Percentiles rank a stretch among this genome's conserved stretches.
Conservation (phyloP, 2,113 vertebrate species). For the Candoia aspera region DNA sequence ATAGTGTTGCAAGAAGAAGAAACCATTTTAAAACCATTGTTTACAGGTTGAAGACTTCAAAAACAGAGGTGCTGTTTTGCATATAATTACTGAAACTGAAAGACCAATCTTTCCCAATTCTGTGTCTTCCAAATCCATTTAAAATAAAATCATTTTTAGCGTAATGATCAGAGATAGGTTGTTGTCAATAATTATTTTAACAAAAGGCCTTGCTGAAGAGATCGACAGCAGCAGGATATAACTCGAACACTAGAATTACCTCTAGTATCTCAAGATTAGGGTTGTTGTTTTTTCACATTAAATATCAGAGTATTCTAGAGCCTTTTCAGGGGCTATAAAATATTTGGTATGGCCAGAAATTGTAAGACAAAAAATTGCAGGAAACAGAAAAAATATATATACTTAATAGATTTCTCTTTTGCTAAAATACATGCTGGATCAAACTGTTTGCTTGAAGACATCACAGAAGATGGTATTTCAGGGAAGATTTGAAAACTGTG, state of each 20-base stretch:
- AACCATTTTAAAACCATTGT: rapidly evolving
- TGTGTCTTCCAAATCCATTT: rapidly evolving
- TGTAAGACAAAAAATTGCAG: not conserved
- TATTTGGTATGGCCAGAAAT: not conserved
- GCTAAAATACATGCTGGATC: not conserved
- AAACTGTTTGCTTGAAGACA: not conserved
- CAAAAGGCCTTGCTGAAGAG: not conserved
- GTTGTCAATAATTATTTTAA: not conserved
- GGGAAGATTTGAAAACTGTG: not conserved
- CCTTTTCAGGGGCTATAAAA: not conserved
- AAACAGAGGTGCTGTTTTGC: not conserved
- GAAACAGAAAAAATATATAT: not conserved
- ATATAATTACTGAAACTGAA: not conserved
- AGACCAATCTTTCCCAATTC: too few species aligned
- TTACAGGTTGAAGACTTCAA: rapidly evolving
- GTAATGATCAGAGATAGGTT: not conserved
- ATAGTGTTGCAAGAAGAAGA: not conserved
- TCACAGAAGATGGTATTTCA: not conserved
- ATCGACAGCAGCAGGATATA: not conserved
- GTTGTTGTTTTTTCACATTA: not conserved
- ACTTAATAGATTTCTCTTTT: not conserved
- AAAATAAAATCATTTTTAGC: not conserved
- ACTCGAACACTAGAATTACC: not conserved
- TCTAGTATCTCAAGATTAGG: not conserved
- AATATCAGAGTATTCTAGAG: not conserved